Conservation (phyloP, 2,113 vertebrate species). For the Pyrgilauda ruficollis region DNA sequence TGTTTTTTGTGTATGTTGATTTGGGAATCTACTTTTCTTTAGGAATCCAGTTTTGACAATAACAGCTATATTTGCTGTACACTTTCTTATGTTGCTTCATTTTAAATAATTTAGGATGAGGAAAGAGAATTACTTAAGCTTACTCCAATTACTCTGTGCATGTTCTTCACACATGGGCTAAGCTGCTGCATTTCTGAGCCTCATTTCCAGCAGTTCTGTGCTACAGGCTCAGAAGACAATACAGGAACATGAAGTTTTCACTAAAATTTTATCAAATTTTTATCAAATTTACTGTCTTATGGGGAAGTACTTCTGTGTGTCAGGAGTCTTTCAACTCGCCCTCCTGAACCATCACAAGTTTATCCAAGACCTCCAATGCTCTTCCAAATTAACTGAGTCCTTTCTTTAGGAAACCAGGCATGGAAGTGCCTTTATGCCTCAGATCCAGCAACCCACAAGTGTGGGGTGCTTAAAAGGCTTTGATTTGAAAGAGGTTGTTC, state of each 20-base stretch:
- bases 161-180: accelerated
- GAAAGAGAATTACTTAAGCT: neutral
- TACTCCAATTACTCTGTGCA: neutral
- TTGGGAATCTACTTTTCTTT: neutral
- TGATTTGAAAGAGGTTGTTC: neutral
- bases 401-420: neutral
- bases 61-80: neutral
- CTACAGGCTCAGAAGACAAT: neutral
- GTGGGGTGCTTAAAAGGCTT: neutral
- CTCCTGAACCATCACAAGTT: neutral
- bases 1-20: neutral
- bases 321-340: neutral
- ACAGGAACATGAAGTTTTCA: neutral
- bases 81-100: neutral
- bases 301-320: neutral
- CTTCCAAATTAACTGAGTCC: neutral
- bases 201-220: neutral
- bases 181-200: neutral
- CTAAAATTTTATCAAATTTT: neutral
- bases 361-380: neutral
- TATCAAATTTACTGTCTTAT: neutral
- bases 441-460: neutral
- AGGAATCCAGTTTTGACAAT: neutral
- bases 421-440: neutral
- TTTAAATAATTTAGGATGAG: neutral